Conservation (phyloP, 2,797 vertebrate genomes). For the Limnodromus scolopaceus region DNA sequence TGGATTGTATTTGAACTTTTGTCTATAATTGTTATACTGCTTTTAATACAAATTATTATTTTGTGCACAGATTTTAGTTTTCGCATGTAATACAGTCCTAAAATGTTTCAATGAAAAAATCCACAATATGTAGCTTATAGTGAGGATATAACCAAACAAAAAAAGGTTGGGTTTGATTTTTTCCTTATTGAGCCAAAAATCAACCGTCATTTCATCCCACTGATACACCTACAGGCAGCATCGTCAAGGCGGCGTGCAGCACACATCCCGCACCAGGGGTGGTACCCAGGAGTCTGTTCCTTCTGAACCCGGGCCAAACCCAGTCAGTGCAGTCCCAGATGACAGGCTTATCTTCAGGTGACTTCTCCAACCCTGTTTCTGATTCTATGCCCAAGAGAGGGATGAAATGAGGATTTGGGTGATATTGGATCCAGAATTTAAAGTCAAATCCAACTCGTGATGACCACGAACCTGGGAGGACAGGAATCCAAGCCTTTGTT, state of each 20-base stretch:
- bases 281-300: not conserved
- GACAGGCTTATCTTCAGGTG: rapidly evolving
- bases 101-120: not conserved
- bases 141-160: not conserved
- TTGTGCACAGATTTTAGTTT: not conserved
- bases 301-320: not conserved
- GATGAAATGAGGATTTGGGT: not conserved
- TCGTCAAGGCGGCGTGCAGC: not conserved
- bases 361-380: not conserved
- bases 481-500: not conserved
- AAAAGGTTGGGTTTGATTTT: not conserved
- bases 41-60: not conserved
- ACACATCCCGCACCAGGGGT: not conserved
- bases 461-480: not conserved
- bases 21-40: not conserved
- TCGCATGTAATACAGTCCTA: not conserved
- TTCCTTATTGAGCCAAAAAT: not conserved
- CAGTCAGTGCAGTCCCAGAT: rapidly evolving
- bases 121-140: not conserved
- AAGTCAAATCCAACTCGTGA: not conserved
- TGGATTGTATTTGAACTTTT: not conserved
- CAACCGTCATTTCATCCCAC: conserved; percentile 30
- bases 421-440: not conserved
- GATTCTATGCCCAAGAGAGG: rapidly evolving
- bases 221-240: conserved; percentile 22